These are phyloP conservation scores for Syrrhaptes paradoxus DNA, from an alignment of 2,113 vertebrate genomes.

Conservation along the genomic window DNA sequence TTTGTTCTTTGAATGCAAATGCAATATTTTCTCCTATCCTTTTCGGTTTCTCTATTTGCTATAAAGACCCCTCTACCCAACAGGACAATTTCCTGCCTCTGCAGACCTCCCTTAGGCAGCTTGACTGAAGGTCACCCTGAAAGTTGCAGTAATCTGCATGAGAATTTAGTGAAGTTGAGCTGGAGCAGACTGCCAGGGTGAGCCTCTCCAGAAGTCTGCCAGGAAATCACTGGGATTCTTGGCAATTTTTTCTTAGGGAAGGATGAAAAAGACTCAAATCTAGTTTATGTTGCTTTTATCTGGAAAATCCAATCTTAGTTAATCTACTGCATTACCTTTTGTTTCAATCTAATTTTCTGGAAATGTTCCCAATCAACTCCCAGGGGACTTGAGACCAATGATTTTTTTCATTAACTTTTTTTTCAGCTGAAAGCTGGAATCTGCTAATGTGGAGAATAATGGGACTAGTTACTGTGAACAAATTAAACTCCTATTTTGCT, in stretches of 20 bases:
- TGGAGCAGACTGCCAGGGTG: background rate
- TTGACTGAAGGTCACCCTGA: background rate
- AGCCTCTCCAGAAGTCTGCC: background rate
- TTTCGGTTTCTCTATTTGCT: background rate
- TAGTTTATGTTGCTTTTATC: background rate
- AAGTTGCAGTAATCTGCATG: background rate
- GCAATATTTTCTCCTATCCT: background rate
- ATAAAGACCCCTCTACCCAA: background rate
- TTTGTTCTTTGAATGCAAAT: background rate
- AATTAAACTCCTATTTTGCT: background rate
- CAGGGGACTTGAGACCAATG: background rate
- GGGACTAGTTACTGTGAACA: background rate
- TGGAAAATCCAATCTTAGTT: background rate
- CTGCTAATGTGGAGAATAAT: slow-evolving; percentile 13
- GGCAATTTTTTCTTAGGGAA: background rate
- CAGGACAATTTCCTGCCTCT: background rate
- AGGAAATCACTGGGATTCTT: background rate
- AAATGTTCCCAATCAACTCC: background rate
- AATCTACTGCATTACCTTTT: background rate
- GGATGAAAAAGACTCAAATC: background rate
- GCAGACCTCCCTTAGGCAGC: background rate
- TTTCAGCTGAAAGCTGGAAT: background rate
- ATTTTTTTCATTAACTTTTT: slow-evolving; percentile 20
- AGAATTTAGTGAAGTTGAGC: background rate
- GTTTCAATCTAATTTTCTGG: slow-evolving; percentile 21